Conservation (phyloP, 2,888 invertebrate species). For the Cylloceria caligata region DNA sequence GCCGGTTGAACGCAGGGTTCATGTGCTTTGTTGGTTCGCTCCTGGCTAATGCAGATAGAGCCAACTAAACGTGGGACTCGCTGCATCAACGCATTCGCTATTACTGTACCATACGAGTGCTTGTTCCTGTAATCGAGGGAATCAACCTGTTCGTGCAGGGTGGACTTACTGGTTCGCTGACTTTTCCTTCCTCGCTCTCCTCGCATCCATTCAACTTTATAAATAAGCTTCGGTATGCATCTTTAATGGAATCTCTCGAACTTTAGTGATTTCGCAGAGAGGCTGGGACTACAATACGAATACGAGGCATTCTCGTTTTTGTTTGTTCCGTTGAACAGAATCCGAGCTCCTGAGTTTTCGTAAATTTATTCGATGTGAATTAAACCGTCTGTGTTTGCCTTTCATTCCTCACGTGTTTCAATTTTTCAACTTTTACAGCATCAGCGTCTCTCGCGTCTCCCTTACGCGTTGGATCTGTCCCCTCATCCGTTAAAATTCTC, state of each 20-base stretch:
- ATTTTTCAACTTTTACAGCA: background rate
- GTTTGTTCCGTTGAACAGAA: conserved; percentile 17
- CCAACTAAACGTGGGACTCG: conserved; percentile 40
- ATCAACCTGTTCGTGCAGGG: conserved; percentile 42
- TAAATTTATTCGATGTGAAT: conserved; percentile 76
- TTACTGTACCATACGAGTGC: conserved; percentile 7
- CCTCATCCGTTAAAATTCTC: too few relatives aligned
- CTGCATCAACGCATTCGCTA: conserved; percentile 13
- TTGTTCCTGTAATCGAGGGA: conserved; percentile 68
- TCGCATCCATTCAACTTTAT: conserved; percentile 73
- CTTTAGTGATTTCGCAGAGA: conserved; percentile 14
- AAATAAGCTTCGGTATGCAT: conserved; percentile 72
- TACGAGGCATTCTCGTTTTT: conserved; percentile 7
- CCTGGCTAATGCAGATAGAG: conserved; percentile 57
- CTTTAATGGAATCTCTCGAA: conserved; percentile 79
- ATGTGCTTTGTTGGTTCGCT: conserved; percentile 42
- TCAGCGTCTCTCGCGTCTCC: background rate
- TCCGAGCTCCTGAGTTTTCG: conserved; percentile 47
- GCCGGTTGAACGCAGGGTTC: conserved; percentile 46
- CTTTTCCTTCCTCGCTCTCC: conserved; percentile 11
- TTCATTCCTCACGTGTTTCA: conserved; percentile 53
- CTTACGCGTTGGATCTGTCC: too few relatives aligned
- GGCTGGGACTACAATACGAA: background rate
- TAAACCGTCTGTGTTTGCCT: conserved; percentile 71
- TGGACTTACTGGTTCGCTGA: conserved; percentile 1